Percentiles rank a stretch among this genome's conserved stretches.
Evolutionary conservation across 2,797 vertebrate genomes (phyloP).

Genomic region (Acomys russatus): DNA sequence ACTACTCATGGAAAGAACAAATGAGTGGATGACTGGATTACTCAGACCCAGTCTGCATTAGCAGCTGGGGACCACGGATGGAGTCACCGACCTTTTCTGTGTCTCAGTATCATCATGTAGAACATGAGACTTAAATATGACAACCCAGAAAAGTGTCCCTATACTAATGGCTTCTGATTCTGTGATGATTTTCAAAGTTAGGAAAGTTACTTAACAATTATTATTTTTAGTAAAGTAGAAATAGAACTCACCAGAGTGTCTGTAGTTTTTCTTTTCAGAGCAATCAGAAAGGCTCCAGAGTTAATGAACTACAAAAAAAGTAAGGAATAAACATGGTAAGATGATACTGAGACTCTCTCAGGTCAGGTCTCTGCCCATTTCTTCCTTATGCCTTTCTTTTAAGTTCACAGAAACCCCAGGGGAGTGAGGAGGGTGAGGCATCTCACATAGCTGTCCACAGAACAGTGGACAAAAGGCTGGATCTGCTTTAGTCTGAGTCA

Average conservation of each 20-base stretch:
- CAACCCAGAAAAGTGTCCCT: background rate
- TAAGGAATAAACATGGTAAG: background rate
- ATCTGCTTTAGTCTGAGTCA: background rate
- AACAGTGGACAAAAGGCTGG: background rate
- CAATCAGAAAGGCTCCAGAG: constrained; percentile 80
- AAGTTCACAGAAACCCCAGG: background rate
- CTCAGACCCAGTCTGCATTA: background rate
- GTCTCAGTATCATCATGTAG: background rate
- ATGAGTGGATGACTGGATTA: background rate
- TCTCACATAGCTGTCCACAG: background rate
- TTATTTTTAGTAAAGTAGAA: background rate
- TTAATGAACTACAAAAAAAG: constrained; percentile 73
- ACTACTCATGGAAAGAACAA: background rate
- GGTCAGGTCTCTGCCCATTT: accelerated
- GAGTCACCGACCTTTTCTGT: background rate
- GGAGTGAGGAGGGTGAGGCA: background rate
- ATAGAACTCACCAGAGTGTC: constrained; percentile 77
- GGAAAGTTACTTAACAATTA: background rate
- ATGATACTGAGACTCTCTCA: background rate
- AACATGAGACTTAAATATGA: background rate
- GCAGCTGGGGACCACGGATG: background rate
- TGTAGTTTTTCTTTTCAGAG: constrained; percentile 74
- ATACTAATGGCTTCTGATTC: background rate
- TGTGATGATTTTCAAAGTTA: background rate
- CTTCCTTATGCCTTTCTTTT: background rate